These are phyloP conservation scores for Trichosurus vulpecula DNA, from an alignment of 2,797 vertebrate species.

Conservation along the genomic window DNA sequence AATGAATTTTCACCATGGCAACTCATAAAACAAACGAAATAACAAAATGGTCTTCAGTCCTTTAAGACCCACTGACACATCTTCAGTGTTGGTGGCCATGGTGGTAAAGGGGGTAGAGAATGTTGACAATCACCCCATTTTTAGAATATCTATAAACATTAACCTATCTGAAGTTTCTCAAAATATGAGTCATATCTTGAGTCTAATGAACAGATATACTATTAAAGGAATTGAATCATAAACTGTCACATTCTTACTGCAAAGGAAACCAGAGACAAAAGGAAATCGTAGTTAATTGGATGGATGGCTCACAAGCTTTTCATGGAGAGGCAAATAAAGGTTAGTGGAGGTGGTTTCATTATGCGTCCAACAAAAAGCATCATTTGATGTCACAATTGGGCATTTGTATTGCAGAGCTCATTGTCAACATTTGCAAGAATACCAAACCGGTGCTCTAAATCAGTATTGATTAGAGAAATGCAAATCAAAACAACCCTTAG, in stretches of 20 bases:
- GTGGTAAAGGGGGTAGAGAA: not conserved
- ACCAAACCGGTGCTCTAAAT: too few relatives aligned
- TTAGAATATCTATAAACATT: not conserved
- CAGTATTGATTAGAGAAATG: too few relatives aligned
- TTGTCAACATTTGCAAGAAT: not conserved
- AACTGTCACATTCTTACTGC: not conserved
- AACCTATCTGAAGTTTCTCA: not conserved
- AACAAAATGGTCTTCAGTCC: not conserved
- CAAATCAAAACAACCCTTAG: too few relatives aligned
- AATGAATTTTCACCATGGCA: not conserved
- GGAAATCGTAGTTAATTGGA: not conserved
- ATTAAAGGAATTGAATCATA: not conserved
- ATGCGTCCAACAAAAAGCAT: not conserved
- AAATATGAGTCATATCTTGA: not conserved
- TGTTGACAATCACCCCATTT: not conserved
- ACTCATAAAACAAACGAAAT: not conserved
- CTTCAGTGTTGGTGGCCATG: not conserved
- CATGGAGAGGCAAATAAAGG: not conserved
- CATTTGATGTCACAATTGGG: not conserved
- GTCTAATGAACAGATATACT: not conserved
- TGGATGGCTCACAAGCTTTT: not conserved
- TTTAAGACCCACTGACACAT: not conserved
- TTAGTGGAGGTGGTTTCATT: not conserved
- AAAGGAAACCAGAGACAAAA: not conserved
- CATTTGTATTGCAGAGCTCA: not conserved